A percentile compares a stretch with the other conserved stretches of the same genome.
phyloP scores from a whole-genome alignment of 2,888 invertebrate species.

The Diaprepes abbreviatus region DNA sequence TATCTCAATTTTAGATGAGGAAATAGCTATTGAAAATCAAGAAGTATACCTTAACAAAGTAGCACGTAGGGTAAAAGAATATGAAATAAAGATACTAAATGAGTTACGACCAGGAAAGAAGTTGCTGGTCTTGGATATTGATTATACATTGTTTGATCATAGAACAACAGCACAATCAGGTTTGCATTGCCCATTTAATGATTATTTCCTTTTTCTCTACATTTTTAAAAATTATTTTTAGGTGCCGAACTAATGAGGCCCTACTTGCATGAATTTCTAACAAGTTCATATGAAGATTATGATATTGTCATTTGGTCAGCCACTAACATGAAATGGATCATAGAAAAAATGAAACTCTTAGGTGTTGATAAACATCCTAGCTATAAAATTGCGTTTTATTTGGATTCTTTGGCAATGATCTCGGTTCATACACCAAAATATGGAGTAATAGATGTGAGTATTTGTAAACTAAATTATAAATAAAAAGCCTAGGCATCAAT shows the following conservation, averaged over 20 bases:
- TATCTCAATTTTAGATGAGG: conserved; percentile 81
- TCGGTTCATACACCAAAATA: conserved; percentile 91
- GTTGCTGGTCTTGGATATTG: conserved; percentile 93
- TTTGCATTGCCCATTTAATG: background rate
- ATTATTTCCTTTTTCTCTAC: background rate
- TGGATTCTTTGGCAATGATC: conserved; percentile 95
- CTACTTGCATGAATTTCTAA: conserved; percentile 93
- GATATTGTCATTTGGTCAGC: conserved; percentile 99
- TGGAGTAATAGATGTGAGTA: conserved; percentile 89
- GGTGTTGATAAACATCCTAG: conserved; percentile 86
- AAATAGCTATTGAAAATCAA: conserved; percentile 77
- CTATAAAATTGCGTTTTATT: conserved; percentile 93
- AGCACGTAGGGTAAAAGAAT: conserved; percentile 85
- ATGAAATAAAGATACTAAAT: conserved; percentile 85
- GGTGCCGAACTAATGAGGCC: conserved; percentile 90
- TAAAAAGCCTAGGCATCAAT: no score
- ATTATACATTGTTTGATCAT: conserved; percentile 97
- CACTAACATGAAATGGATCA: conserved; percentile 98
- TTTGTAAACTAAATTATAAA: no score
- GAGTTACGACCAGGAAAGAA: conserved; percentile 89
- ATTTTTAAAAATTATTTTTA: conserved; percentile 15
- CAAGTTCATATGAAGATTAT: conserved; percentile 88
- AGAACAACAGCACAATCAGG: conserved; percentile 91
- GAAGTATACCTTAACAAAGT: conserved; percentile 84
- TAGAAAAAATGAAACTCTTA: conserved; percentile 94